A percentile compares a stretch with the other conserved stretches of the same genome.
Evolutionary conservation across 1,140 invertebrate genomes (phyloP).

Genomic region (Scaptodrosophila lebanonensis): DNA sequence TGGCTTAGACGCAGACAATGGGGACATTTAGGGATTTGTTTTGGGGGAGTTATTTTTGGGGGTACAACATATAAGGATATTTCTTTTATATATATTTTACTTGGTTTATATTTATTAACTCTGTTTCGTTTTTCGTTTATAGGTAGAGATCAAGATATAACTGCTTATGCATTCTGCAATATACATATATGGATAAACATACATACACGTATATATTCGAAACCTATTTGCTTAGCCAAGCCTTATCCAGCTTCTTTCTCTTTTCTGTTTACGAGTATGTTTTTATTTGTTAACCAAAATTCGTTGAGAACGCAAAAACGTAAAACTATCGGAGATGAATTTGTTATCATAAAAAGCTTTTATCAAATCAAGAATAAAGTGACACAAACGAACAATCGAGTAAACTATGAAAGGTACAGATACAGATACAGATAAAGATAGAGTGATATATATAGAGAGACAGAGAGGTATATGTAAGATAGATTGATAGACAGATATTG

Average conservation of each 20-base stretch:
- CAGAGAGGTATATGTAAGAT: not conserved
- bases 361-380: constrained; percentile 43
- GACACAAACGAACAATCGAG: constrained; percentile 19
- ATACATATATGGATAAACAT: constrained; percentile 14
- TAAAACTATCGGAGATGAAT: too few relatives aligned
- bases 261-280: constrained; percentile 22
- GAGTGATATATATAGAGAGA: not conserved
- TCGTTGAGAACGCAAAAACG: too few relatives aligned
- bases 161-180: constrained; percentile 22
- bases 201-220: constrained; percentile 29
- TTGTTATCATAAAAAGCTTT: constrained; percentile 62
- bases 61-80: constrained; percentile 66
- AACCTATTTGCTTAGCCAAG: constrained; percentile 7
- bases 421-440: not conserved
- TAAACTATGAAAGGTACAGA: constrained; percentile 14
- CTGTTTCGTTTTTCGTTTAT: constrained; percentile 28
- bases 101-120: constrained; percentile 38
- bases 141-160: constrained; percentile 25
- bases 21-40: constrained; percentile 77
- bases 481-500: not conserved
- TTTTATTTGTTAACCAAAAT: constrained; percentile 25
- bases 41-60: constrained; percentile 45
- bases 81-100: constrained; percentile 42
- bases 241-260: constrained; percentile 23
- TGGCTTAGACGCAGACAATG: constrained; percentile 81